Evolutionary conservation across 2,797 vertebrate genomes (phyloP).

Genomic region (Echeneis naucrates): DNA sequence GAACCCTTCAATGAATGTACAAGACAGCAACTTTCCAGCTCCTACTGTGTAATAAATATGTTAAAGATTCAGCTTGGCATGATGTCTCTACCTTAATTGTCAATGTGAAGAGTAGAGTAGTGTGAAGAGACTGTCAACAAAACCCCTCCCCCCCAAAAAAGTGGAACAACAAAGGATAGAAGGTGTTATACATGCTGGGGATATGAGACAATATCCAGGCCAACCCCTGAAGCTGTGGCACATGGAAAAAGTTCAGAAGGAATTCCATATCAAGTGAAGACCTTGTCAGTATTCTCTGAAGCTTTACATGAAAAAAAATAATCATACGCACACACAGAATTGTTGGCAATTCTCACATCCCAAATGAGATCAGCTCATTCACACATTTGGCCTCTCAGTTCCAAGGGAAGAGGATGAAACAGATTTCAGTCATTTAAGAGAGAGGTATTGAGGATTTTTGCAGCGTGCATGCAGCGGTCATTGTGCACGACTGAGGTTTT

Average conservation of each 20-base stretch:
- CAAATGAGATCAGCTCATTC: constrained; percentile 41
- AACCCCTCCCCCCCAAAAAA: background rate
- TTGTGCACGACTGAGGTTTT: background rate
- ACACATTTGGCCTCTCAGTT: constrained; percentile 28
- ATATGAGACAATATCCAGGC: constrained; percentile 43
- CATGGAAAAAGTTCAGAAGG: constrained; percentile 57
- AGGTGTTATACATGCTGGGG: constrained; percentile 41
- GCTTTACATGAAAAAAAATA: constrained; percentile 47
- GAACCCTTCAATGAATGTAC: constrained; percentile 35
- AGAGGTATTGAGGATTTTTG: background rate
- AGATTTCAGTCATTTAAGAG: constrained; percentile 7
- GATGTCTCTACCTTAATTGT: background rate
- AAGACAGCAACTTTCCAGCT: constrained; percentile 10
- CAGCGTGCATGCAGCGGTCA: no score
- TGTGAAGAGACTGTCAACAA: constrained; percentile 38
- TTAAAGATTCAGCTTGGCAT: background rate
- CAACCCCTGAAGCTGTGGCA: constrained; percentile 44
- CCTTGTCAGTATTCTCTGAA: constrained; percentile 50
- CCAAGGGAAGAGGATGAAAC: constrained; percentile 34
- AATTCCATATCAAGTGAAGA: constrained; percentile 65
- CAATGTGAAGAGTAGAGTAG: constrained; percentile 38
- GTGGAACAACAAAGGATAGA: constrained; percentile 33
- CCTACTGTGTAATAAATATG: constrained; percentile 24
- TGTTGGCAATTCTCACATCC: constrained; percentile 1
- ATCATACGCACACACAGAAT: constrained; percentile 18